phyloP scores from a whole-genome alignment of 2,113 vertebrate genomes.

The Petroica traversi region DNA sequence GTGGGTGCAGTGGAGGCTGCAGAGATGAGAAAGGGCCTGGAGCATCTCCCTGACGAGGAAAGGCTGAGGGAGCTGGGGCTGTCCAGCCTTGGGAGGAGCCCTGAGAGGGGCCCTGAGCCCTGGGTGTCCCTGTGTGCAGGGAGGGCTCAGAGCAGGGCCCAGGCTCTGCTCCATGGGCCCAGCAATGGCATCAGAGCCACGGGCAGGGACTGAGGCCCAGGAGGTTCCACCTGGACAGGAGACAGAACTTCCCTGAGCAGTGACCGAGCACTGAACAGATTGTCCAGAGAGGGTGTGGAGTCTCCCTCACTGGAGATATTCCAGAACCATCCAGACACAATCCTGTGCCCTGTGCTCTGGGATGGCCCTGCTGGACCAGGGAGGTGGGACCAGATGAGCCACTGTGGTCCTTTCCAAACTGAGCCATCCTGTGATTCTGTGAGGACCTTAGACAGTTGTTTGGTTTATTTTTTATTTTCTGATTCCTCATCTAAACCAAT shows the following conservation, averaged over 20 bases:
- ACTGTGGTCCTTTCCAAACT: not conserved
- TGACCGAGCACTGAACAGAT: fast-evolving
- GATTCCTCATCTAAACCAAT: not conserved
- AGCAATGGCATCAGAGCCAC: not conserved
- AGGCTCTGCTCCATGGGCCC: not conserved
- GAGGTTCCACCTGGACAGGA: not conserved
- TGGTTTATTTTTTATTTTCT: not conserved
- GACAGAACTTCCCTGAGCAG: not conserved
- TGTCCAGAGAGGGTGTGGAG: not conserved
- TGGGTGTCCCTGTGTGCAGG: not conserved
- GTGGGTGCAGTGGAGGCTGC: fast-evolving
- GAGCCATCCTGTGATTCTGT: not conserved
- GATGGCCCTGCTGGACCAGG: not conserved
- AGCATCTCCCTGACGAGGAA: not conserved
- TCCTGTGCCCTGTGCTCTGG: not conserved
- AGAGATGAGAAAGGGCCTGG: not conserved
- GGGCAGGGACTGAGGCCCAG: not conserved
- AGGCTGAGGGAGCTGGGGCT: not conserved
- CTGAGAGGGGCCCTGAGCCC: not conserved
- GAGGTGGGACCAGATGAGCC: not conserved
- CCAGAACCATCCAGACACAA: not conserved
- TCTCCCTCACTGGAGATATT: not conserved
- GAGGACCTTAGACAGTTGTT: not conserved
- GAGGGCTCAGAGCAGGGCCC: not conserved
- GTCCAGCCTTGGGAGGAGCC: not conserved